phyloP scores from a whole-genome alignment of 2,888 invertebrate species.

The Heliconius erato region DNA sequence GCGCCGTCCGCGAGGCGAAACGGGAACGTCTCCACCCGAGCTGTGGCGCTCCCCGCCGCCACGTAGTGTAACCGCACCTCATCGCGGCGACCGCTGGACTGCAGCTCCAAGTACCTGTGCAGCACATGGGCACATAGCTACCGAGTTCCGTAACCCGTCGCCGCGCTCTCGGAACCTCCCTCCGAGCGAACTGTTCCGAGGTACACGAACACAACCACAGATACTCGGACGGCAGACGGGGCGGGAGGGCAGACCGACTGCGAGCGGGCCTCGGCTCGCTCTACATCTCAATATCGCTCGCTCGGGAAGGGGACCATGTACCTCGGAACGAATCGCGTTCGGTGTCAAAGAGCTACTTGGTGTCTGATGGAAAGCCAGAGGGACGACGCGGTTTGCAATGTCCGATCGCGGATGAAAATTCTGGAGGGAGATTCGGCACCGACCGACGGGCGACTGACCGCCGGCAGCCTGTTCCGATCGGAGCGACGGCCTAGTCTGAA shows the following conservation, averaged over 20 bases:
- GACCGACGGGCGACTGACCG: slow-evolving; percentile 52
- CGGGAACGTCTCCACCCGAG: slow-evolving; percentile 94
- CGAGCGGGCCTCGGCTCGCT: slow-evolving; percentile 82
- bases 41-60: slow-evolving; percentile 87
- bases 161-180: slow-evolving; percentile 63
- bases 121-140: slow-evolving; percentile 61
- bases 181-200: slow-evolving; percentile 84
- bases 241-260: slow-evolving; percentile 62
- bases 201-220: slow-evolving; percentile 84
- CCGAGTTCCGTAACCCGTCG: slow-evolving; percentile 54
- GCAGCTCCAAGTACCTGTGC: slow-evolving; percentile 94
- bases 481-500: slow-evolving; percentile 60
- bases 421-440: slow-evolving; percentile 52
- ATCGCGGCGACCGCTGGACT: slow-evolving; percentile 95
- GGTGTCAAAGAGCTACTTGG: slow-evolving; percentile 69
- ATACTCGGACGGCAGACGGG: slow-evolving; percentile 72
- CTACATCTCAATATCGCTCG: slow-evolving; percentile 87
- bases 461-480: slow-evolving; percentile 53
- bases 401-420: slow-evolving; percentile 57
- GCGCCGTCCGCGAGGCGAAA: slow-evolving; percentile 94
- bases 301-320: slow-evolving; percentile 85
- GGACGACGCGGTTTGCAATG: slow-evolving; percentile 66
- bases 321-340: slow-evolving; percentile 86
- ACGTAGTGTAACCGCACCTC: slow-evolving; percentile 94
- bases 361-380: slow-evolving; percentile 70